Evolutionary conservation across 2,888 invertebrate genomes (phyloP), one percentile per base, ranked within the genome.

Genomic region (Tholera decimalis): DNA sequence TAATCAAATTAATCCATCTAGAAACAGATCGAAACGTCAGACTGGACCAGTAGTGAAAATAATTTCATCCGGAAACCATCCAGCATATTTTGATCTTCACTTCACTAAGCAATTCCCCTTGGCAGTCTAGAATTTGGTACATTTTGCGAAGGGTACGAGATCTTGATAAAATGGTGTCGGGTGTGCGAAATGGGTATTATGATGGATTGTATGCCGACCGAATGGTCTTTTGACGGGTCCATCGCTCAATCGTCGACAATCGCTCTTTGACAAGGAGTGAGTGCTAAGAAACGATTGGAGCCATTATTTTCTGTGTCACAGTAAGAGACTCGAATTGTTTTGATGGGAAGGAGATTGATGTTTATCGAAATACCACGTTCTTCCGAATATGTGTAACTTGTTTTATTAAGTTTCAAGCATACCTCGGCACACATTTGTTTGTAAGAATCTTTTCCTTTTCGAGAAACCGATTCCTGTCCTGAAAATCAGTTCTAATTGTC

Each of bases 1-100:
- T 94, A 93, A 95, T 95, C 94, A 94, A 93, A 94, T 95, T 94
- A 94, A 95, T 95, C 95, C 95, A 95, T 95, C 94, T 94, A 90
- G 90, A 88, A 91, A 88, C 92, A 92, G 91, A 95, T 95, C 95
- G 95, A 94, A 95, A 94, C 92, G 95, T 93, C 95, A 94, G 91
- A 80, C 86, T 86, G 89, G 88, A 88, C 91, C 88, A 89, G 90
- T 90, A 91, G 89, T 91, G 92, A 92, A 94, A 93, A 94, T 93
- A 92, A 94, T 94, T 94, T 93, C 91, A 90, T 89, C 85, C 74
- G 76, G 77, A 84, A 84, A 80, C 77, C 74, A 75, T 55, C 91
- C 80, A 83, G 41, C 56, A 28, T 75, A 59, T 28, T 50, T 76
- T 83, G 91, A 84, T 8, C 89, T 60, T 43, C 61, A 60, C 46